Percentiles rank a stretch among this genome's conserved stretches.
Conservation (phyloP, 2,888 invertebrate genomes). For the Seira sanloemensis region DNA sequence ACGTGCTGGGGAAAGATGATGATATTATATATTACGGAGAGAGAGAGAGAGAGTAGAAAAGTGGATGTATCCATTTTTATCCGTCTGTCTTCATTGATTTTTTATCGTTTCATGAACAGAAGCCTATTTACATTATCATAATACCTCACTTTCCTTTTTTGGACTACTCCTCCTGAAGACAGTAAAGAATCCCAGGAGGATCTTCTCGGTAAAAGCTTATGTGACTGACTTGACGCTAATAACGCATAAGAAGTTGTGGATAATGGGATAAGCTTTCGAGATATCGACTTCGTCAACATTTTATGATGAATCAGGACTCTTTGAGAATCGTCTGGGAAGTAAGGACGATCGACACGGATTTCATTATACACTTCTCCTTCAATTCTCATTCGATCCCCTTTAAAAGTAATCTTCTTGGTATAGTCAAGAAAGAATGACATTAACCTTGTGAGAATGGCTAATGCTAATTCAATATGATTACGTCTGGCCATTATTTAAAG, state of each 20-base stretch:
- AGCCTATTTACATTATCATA: slow-evolving; percentile 36
- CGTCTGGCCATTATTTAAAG: not conserved
- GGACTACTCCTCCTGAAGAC: not conserved
- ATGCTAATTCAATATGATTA: not conserved
- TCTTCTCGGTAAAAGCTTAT: not conserved
- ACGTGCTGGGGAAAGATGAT: not conserved
- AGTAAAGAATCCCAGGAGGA: slow-evolving; percentile 11
- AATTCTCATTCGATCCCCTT: not conserved
- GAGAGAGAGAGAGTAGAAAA: not conserved
- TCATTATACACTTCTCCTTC: not conserved
- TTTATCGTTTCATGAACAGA: slow-evolving; percentile 26
- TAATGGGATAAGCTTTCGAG: slow-evolving; percentile 10
- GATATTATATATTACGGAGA: not conserved
- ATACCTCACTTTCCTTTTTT: slow-evolving; percentile 6
- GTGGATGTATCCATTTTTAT: not conserved
- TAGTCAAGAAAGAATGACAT: not conserved
- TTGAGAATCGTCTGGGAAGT: not conserved
- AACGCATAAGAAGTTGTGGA: not conserved
- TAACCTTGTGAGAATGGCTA: not conserved
- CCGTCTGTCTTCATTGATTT: slow-evolving; percentile 36
- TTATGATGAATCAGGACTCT: not conserved
- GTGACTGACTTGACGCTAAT: slow-evolving; percentile 12
- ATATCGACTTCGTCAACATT: not conserved
- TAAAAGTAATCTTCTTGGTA: too few species aligned
- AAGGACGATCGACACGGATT: not conserved